Evolutionary conservation across 2,113 vertebrate genomes (phyloP).

Genomic region (Tinamus guttatus): DNA sequence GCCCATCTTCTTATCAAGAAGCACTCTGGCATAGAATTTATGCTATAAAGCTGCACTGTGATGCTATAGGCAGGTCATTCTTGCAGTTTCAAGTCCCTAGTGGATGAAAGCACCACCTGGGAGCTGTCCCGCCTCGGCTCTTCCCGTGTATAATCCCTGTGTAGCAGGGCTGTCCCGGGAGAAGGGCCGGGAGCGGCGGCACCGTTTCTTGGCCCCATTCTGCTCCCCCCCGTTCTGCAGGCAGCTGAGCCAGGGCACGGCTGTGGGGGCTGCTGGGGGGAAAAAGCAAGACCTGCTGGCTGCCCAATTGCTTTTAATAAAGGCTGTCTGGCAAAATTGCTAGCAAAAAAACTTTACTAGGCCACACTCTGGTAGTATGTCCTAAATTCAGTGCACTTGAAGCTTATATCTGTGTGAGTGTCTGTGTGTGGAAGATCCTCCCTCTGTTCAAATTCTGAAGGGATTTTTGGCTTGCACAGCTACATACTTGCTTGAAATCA

Average conservation of each 20-base stretch:
- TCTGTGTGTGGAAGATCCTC: too few species aligned
- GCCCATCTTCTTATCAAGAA: neutral
- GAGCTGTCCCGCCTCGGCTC: neutral
- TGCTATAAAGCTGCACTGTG: too few species aligned
- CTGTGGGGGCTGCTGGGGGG: neutral
- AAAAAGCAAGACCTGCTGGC: neutral
- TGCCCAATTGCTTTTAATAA: neutral
- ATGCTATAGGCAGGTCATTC: neutral
- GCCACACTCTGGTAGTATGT: neutral
- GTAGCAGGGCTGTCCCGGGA: neutral
- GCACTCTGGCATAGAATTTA: neutral
- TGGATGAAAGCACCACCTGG: neutral
- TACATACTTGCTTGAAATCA: neutral
- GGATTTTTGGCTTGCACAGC: neutral
- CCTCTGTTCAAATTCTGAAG: neutral
- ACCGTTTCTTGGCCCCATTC: neutral
- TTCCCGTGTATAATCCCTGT: neutral
- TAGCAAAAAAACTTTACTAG: neutral
- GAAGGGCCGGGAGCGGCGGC: neutral
- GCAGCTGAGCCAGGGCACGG: neutral
- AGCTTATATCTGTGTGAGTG: neutral
- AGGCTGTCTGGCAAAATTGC: neutral
- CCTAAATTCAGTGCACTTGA: neutral
- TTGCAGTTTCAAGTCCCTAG: neutral
- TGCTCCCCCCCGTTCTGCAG: neutral